Evolutionary conservation across 1,140 invertebrate species (phyloP), one percentile per base, ranked within the genome.

Genomic region (Micrasema minimum): DNA sequence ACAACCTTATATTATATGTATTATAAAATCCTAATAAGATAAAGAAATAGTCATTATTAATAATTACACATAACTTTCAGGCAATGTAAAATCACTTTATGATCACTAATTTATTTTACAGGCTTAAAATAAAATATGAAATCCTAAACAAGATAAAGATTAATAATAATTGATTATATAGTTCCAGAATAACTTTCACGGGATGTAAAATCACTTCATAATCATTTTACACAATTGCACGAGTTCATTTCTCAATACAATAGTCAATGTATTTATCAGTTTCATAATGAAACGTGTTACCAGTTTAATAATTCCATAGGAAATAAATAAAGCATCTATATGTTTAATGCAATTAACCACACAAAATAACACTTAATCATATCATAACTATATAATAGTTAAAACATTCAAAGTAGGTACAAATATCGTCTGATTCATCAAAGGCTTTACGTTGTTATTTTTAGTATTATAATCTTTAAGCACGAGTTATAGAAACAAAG

Each of bases 311-410:
- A 51, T 71, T 71, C 69, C 69, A 71, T 71, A 71, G 69, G 69
- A 71, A 68, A 72, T 68, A 68, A 48, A 66, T 64, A 64, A 45
- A 26, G 23, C 43, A 65, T 65, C 59, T 66, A 66, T 64, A 66
- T 46, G 31, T 2, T 65, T 53, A 35, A 67, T 59, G 14, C 51
- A 53, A 59, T 51, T 71, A 71, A 57, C 20, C 45, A 37, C 59
- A 38, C 35, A 57, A 61, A 66, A 22, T 71, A 23, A 45, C 66
- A 53, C 55, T 67, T 61, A 66, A 51, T 69, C 22, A 37, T 66
- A 53, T 53, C 57, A 37, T 66, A 71, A 67, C 66, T 67, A 68
- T 66, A 66, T 67, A 69, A 65, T 61, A 69, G 45, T 71, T 70
- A 51, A 53, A 72, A 69, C 53, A 37, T 23, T 66, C 62, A 20